Evolutionary conservation across 2,797 vertebrate genomes (phyloP), one percentile per base, ranked within the genome.

Genomic region (Lagodon rhomboides): DNA sequence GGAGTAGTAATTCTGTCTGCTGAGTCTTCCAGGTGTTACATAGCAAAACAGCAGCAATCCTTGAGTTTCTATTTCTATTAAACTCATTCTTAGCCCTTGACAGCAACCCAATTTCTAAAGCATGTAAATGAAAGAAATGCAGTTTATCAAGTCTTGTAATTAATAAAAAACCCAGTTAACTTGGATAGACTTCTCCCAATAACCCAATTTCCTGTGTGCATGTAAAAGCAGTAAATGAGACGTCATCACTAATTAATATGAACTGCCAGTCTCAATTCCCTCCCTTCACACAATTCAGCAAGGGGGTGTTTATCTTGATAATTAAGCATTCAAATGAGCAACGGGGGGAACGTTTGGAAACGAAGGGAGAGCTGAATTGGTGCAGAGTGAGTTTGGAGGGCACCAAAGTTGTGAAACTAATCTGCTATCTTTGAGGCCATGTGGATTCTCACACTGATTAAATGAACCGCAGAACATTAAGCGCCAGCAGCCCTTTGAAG

Each of bases 251-350:
- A 53, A 75, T 71, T 69, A 70, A 69, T 51, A 64, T 23, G 4
- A 63, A 64, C 34, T 2, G 53, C 34, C 16, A 10, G 30, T 56
- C 22, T 56, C 22, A 22, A 53, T 43, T 43, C 38, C 18, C 18
- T 49, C 30, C 22, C 20, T 30, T 70, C 20, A 41, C 3, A 68
- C n/a, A 65, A 22, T 44, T 47, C 3, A 1, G 68, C 38, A 38
- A 22, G 49, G 13, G 27, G 59, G n/a, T 34, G 54, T 63, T 63
- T 10, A 16, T 64, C 55, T 72, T 64, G 58, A 77, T 74, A 67
- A 75, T 72, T 79, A 78, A 38, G 46, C 30, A 43, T 58, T 68
- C n/a, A 80, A 75, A 79, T 46, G 50, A 70, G 79, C 44, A 51
- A 43, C 1, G 27, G 23, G 22, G 64, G 38, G 23, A 70, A 34